Base-by-base conservation (phyloP, 1,140 invertebrate species). In the Palaemon carinicauda region DNA sequence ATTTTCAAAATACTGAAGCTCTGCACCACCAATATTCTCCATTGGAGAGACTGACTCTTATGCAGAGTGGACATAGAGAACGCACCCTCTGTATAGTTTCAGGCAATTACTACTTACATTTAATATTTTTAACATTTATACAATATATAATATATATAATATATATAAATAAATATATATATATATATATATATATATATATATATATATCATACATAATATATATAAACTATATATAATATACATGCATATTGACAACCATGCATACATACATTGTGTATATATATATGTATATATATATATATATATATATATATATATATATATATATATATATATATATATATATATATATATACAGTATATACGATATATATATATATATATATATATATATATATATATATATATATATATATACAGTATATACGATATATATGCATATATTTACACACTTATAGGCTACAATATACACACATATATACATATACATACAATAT, bases 131-230 rank as follows among this genome's bases (percentile, higher is more conserved):
- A 7, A 12, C 41, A 41, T 4, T 41, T 12, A 41, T n/a, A n/a
- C n/a, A n/a, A n/a, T n/a, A n/a, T n/a, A n/a, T n/a, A n/a, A 60
- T 60, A 60, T 60, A 60, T 60, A 60, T 60, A 60, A 60, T 60
- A 60, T 60, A 60, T 60, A 60, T 60, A 60, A n/a, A 60, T 60
- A 60, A n/a, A 60, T 60, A 14, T 60, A 60, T 60, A 12, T 12
- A 60, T 60, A 12, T 24, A 60, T 60, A 12, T 60, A 12, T 60
- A 12, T 60, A 12, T 60, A 12, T 60, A 12, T 60, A 60, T 3
- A 60, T n/a, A n/a, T n/a, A n/a, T n/a, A n/a, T n/a, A n/a, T 4
- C 14, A 60, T 60, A 60, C 14, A 60, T 60, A 60, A 60, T 60
- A 60, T 60, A 60, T 60, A 60, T 60, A 60, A n/a, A 60, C 14